Percentiles rank a stretch among this genome's conserved stretches.
These are phyloP conservation scores for Arctia plantaginis DNA, from an alignment of 2,888 invertebrate species.

Conservation along the genomic window DNA sequence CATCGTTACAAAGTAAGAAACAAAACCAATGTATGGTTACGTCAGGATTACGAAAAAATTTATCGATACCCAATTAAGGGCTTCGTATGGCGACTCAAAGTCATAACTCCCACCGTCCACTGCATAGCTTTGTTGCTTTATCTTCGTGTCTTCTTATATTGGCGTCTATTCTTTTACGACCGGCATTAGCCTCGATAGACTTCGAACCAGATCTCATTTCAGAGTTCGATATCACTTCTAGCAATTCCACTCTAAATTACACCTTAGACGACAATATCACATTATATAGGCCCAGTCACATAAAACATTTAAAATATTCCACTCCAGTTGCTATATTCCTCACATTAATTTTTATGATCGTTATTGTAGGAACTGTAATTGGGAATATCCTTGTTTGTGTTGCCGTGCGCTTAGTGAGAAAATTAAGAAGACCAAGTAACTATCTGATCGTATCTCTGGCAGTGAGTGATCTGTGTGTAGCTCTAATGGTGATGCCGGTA, in stretches of 20 bases:
- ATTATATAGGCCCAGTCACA: conserved; percentile 57
- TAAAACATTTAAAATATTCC: conserved; percentile 80
- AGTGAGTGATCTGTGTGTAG: conserved; percentile 98
- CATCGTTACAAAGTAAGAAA: conserved; percentile 52
- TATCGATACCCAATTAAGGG: conserved; percentile 78
- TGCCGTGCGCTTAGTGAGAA: conserved; percentile 97
- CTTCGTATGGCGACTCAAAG: conserved; percentile 85
- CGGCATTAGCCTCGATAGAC: conserved; percentile 68
- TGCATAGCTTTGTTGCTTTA: conserved; percentile 86
- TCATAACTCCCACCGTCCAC: conserved; percentile 79
- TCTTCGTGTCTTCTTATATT: conserved; percentile 84
- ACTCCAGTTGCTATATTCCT: conserved; percentile 88
- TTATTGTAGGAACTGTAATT: conserved; percentile 93
- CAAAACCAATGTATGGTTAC: conserved; percentile 83
- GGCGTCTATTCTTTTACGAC: conserved; percentile 72
- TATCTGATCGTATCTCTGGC: conserved; percentile 97
- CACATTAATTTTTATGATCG: conserved; percentile 90
- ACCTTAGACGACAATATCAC: conserved; percentile 72
- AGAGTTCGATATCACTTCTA: conserved; percentile 65
- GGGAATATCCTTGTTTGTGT: conserved; percentile 98
- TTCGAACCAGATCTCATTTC: conserved; percentile 58
- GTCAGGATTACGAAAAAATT: conserved; percentile 69
- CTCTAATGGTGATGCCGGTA: conserved; percentile 98
- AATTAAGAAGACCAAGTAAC: conserved; percentile 95
- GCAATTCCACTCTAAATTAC: conserved; percentile 73